Evolutionary conservation across 1,140 invertebrate genomes (phyloP), one percentile per base, ranked within the genome.

Genomic region (honey bee (Apis mellifera)): DNA sequence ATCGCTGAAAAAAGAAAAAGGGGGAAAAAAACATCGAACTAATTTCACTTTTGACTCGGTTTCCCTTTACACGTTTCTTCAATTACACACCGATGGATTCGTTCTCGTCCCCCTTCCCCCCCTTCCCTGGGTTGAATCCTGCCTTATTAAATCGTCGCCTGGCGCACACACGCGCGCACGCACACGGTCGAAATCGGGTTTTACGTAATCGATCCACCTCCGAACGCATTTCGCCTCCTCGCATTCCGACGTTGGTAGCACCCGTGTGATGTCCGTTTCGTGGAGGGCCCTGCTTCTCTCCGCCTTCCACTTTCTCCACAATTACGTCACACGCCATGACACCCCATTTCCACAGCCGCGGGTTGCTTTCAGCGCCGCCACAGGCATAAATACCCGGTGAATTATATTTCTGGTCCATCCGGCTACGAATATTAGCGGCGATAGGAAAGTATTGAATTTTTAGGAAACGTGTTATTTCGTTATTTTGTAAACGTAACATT

Each of bases 321-420:
- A 86, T 90, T 89, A 80, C 88, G 80, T 88, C 86, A 90, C 76
- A 55, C 75, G 81, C 48, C 68, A 70, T 48, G 65, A 21, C 89
- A 89, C 78, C 79, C 78, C 71, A 86, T 87, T 87, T 71, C 78
- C 64, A 87, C 32, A 62, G 26, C 70, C 55, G 60, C 73, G 62
- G 17, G 85, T 71, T 70, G 64, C 66, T 76, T 76, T 69, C 42
- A 26, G 70, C 59, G 17, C 48, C 42, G 50, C 50, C 57, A 48
- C 26, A 2, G 48, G 19, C 54, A 50, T 71, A 71, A 78, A 78
- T 59, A 59, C 54, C 8, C 57, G 23, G 52, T n/a, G 23, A 70
- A 54, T 59, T 50, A 4, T 48, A 55, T 57, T 32, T 78, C 74
- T 19, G 13, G 15, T n/a, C 8, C 1, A 15, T 15, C 4, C 5